Percentiles rank a stretch among this genome's conserved stretches.
These are phyloP conservation scores for Rhombomys opimus DNA, from an alignment of 2,113 vertebrate genomes.

Conservation along the genomic window DNA sequence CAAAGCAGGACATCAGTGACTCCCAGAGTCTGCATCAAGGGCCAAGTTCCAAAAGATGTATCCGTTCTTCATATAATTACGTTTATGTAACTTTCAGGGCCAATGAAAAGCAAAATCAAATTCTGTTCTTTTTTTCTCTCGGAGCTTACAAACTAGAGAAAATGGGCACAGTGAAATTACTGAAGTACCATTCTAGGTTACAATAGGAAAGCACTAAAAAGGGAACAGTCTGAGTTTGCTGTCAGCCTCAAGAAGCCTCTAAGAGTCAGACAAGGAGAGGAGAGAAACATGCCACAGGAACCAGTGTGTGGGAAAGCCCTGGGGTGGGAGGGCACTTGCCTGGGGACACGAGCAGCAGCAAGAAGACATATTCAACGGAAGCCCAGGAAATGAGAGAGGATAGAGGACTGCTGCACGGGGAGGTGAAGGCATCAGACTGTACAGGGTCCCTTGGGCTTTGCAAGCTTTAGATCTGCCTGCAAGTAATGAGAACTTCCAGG, in stretches of 20 bases:
- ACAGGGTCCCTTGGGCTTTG: not conserved
- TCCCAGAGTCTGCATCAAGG: not conserved
- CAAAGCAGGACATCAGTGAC: not conserved
- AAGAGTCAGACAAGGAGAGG: not conserved
- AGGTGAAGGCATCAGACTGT: not conserved
- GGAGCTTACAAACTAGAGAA: conserved; percentile 48
- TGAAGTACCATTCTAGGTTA: conserved; percentile 3
- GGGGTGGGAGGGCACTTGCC: not conserved
- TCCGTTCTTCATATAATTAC: conserved; percentile 14
- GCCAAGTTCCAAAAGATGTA: conserved; percentile 17
- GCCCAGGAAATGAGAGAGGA: not conserved
- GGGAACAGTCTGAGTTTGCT: not conserved
- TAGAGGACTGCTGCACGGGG: not conserved
- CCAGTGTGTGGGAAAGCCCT: not conserved
- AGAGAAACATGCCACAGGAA: not conserved
- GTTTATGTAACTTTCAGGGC: conserved; percentile 37
- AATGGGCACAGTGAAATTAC: conserved; percentile 36
- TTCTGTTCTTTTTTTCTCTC: not conserved
- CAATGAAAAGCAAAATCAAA: conserved; percentile 36
- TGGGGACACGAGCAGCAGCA: not conserved
- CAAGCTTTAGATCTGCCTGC: not conserved
- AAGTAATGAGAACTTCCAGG: not conserved
- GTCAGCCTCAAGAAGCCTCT: not conserved
- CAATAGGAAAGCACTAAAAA: not conserved
- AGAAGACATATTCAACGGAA: not conserved